Evolutionary conservation across 2,797 vertebrate species (phyloP).

Genomic region (Babyrousa celebensis): DNA sequence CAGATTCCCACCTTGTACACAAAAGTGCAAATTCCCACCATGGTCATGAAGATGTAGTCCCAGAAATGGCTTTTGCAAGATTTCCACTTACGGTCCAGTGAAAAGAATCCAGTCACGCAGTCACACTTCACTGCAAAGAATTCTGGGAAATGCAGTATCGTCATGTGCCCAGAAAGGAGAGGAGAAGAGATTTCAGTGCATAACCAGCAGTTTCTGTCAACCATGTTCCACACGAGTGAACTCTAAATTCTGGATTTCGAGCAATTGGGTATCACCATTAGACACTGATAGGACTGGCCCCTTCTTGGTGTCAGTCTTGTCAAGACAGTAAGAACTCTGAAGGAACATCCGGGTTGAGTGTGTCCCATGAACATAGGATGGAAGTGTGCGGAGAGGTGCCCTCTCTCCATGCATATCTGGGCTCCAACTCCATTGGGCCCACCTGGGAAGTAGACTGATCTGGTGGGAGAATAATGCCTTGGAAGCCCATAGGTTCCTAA

Average conservation of each 20-base stretch:
- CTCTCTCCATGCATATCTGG: background rate
- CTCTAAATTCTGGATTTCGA: conserved; percentile 36
- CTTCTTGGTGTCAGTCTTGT: background rate
- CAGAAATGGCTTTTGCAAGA: background rate
- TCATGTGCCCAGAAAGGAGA: background rate
- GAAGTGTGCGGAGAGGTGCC: background rate
- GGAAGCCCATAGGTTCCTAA: background rate
- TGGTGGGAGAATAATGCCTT: background rate
- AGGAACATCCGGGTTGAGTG: background rate
- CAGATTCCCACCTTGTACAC: background rate
- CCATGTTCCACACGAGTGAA: background rate
- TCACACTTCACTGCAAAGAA: background rate
- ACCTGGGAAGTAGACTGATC: background rate
- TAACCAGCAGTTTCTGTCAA: conserved; percentile 1
- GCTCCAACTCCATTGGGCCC: background rate
- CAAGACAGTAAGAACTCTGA: background rate
- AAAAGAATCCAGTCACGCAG: background rate
- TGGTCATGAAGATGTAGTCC: background rate
- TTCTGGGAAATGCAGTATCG: background rate
- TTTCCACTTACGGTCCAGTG: background rate
- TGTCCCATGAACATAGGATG: background rate
- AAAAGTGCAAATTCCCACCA: background rate
- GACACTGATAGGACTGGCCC: background rate
- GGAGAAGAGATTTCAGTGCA: background rate
- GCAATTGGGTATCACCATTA: background rate